Evolutionary conservation across 2,113 vertebrate genomes (phyloP).

Genomic region (Cryptotis parvus): DNA sequence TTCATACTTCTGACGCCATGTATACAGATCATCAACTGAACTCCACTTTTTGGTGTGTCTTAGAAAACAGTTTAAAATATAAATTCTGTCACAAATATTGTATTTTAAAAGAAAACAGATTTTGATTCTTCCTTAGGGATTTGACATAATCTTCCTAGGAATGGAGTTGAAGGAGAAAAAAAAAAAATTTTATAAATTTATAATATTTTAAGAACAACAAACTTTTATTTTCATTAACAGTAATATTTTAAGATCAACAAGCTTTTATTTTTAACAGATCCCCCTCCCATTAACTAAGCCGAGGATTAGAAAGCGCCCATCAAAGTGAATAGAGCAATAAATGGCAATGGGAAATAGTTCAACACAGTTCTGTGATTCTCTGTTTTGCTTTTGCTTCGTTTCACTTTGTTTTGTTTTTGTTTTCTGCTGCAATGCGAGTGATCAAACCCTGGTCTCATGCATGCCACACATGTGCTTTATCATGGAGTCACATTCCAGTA

Average conservation of each 20-base stretch:
- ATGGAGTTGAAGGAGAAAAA: not conserved
- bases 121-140: constrained; percentile 10
- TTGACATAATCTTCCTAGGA: constrained; percentile 45
- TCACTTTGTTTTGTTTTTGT: not conserved
- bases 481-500: too few species aligned
- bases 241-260: too few species aligned
- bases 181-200: constrained; percentile 13
- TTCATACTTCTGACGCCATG: constrained; percentile 23
- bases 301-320: constrained; percentile 4
- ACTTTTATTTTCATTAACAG: constrained; percentile 4
- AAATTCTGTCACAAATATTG: constrained; percentile 33
- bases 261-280: not conserved
- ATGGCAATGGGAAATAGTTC: not conserved
- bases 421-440: not conserved
- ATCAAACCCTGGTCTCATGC: too few species aligned
- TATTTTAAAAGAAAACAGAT: constrained; percentile 62
- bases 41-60: constrained; percentile 29
- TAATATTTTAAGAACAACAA: not conserved
- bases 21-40: constrained; percentile 48
- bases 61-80: constrained; percentile 55
- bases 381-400: not conserved
- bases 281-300: constrained; percentile 10
- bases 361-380: not conserved
- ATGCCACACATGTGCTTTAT: too few species aligned
- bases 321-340: not conserved